phyloP scores from a whole-genome alignment of 2,113 vertebrate genomes.

The Cryptotis parvus region DNA sequence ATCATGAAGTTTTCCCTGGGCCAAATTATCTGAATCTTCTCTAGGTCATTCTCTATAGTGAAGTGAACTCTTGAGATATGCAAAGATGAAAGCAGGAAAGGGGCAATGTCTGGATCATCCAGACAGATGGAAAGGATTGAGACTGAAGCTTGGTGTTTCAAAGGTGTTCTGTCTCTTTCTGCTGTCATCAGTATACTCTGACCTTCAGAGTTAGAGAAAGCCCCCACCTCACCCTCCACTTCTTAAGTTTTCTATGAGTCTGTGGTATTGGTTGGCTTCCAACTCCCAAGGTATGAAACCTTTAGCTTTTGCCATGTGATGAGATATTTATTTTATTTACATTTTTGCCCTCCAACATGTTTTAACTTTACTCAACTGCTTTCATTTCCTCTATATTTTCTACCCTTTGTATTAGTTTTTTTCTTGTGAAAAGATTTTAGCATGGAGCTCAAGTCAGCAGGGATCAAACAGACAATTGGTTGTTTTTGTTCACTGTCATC shows the following conservation, averaged over 20 bases:
- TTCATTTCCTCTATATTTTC: neutral
- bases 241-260: neutral
- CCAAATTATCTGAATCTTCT: no score
- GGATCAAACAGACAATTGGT: no score
- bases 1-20: neutral
- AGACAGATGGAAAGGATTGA: neutral
- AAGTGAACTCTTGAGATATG: no score
- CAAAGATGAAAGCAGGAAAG: neutral
- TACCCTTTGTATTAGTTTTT: neutral
- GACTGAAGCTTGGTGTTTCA: no score
- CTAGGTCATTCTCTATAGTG: no score
- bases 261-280: neutral
- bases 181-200: neutral
- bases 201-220: neutral
- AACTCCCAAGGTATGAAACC: neutral
- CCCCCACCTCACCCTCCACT: fast-evolving
- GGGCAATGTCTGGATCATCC: neutral
- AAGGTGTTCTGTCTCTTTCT: neutral
- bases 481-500: no score
- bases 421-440: neutral
- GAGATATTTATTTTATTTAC: neutral
- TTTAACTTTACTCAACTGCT: neutral
- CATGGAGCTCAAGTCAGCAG: no score
- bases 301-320: neutral
- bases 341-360: neutral